Evolutionary conservation across 2,888 invertebrate genomes (phyloP).

Genomic region (Stenurella melanura): DNA sequence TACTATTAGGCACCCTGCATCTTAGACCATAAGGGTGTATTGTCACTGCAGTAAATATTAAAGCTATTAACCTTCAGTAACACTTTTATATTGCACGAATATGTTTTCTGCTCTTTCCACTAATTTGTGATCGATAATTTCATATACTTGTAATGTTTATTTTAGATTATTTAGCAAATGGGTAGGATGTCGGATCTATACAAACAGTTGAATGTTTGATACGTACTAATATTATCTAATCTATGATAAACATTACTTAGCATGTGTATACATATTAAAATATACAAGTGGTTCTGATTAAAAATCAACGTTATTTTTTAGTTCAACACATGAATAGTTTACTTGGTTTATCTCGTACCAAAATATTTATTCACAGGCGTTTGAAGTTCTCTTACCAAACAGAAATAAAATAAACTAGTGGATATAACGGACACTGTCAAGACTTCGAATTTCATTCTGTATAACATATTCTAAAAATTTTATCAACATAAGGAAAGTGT

Average conservation of each 20-base stretch:
- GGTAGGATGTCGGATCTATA: conserved; percentile 23
- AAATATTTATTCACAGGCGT: background rate
- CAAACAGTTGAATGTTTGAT: conserved; percentile 36
- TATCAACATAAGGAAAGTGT: too few relatives aligned
- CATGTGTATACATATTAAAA: conserved; percentile 37
- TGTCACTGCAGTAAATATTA: conserved; percentile 36
- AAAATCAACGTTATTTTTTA: conserved; percentile 24
- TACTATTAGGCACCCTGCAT: conserved; percentile 66
- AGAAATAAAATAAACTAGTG: background rate
- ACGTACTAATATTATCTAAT: conserved; percentile 37
- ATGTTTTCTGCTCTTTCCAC: conserved; percentile 12
- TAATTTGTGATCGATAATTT: conserved; percentile 24
- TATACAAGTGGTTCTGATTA: conserved; percentile 32
- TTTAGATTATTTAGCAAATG: conserved; percentile 30
- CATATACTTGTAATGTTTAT: conserved; percentile 27
- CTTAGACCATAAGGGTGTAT: conserved; percentile 51
- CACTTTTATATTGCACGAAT: conserved; percentile 16
- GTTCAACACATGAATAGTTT: conserved; percentile 1
- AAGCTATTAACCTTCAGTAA: conserved; percentile 33
- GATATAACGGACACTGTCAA: background rate
- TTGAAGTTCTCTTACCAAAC: background rate
- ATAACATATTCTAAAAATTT: too few relatives aligned
- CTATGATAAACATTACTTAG: conserved; percentile 38
- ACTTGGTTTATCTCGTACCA: background rate
- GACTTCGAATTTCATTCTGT: too few relatives aligned